Evolutionary conservation across 2,113 vertebrate species (phyloP).

Genomic region (Lampris incognitus): DNA sequence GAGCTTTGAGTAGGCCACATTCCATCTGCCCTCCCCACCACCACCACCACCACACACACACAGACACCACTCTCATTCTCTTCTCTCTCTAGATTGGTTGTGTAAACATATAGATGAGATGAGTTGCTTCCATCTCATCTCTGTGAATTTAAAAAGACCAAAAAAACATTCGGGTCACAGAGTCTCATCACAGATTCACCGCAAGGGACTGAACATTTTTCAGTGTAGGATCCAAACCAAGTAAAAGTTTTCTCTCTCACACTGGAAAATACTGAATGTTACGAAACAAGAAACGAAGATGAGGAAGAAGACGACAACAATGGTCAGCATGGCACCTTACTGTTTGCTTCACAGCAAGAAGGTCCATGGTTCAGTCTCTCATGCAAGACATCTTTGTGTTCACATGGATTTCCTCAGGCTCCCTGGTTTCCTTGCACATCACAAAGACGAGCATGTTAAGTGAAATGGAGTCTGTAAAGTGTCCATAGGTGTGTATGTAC

Average conservation of each 20-base stretch:
- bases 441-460: too few relatives aligned
- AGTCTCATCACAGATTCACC: slow-evolving; percentile 27
- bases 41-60: neutral
- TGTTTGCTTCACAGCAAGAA: too few relatives aligned
- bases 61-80: slow-evolving; percentile 1
- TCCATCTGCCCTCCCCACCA: neutral
- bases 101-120: slow-evolving; percentile 58
- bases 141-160: slow-evolving; percentile 23
- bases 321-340: too few relatives aligned
- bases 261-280: too few relatives aligned
- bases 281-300: too few relatives aligned
- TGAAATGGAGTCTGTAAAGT: too few relatives aligned
- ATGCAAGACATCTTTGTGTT: too few relatives aligned
- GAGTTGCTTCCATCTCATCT: slow-evolving; percentile 44
- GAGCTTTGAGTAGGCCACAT: slow-evolving; percentile 12
- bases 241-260: neutral
- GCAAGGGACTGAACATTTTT: neutral
- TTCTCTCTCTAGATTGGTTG: slow-evolving; percentile 7
- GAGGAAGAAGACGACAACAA: too few relatives aligned
- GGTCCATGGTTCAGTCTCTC: too few relatives aligned
- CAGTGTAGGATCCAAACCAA: neutral
- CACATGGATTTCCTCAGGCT: too few relatives aligned
- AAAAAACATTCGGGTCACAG: slow-evolving; percentile 36
- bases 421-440: too few relatives aligned
- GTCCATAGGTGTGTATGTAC: too few relatives aligned